Base-by-base conservation (phyloP, 2,797 vertebrate genomes). In the Melanitta fusca region DNA sequence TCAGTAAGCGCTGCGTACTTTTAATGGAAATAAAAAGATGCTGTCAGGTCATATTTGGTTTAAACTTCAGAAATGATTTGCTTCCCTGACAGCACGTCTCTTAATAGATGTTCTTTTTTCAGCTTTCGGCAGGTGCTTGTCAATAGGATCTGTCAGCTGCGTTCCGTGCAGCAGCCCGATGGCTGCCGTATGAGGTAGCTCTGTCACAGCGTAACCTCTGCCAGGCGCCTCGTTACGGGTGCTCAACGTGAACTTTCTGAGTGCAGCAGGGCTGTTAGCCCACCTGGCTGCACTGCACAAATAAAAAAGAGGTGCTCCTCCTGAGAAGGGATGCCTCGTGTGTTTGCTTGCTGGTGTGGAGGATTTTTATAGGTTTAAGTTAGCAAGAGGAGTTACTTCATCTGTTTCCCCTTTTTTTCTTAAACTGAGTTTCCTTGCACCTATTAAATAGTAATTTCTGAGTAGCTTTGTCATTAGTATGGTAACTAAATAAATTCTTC, bases 191-290 rank as follows among this genome's bases (percentile, higher is more conserved):
- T 27, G 6, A 68, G 62, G 30, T 24, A 7, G 0, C 0, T 0
- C 75, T 92, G 72, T 83, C 91, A 72, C n/a, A 60, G 32, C 13
- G 7, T 15, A 7, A n/a, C 56, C 78, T 32, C 32, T 80, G 25
- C 53, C 25, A 27, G 21, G 36, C 0, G 1, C 1, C 0, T 38
- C 49, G 24, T 15, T 75, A 32, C 0, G 4, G 54, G 24, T 2
- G 11, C 47, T 8, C 0, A 2, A 51, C 56, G 21, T 61, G 54
- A 27, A 13, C 49, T 62, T 64, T 70, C 68, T 91, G 4, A 49
- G 54, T 21, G 12, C 15, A 32, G 13, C 13, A 43, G 15, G 38
- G 14, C 64, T 47, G 27, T 32, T 25, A 36, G 60, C 51, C 83
- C 25, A 6, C 49, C 62, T 58, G 47, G 24, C 80, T 65, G 73